These are phyloP conservation scores for Leucosticte australis DNA, from an alignment of 2,113 vertebrate species.

Conservation along the genomic window DNA sequence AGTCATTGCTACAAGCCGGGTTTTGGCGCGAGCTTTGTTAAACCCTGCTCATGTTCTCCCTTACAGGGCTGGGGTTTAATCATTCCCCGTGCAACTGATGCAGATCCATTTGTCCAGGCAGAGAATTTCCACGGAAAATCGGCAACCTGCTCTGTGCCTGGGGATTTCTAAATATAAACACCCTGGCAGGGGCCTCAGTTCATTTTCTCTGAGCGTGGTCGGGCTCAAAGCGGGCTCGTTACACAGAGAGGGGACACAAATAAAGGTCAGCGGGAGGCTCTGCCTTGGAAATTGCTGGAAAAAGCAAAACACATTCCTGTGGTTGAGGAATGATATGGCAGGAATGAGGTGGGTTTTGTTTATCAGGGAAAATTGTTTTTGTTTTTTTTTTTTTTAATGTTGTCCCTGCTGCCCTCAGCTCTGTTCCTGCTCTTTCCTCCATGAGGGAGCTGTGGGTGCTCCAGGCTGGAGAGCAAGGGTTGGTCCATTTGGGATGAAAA, in stretches of 20 bases:
- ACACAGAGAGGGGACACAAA: not conserved
- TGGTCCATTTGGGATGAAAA: not conserved
- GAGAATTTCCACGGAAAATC: not conserved
- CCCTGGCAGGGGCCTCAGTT: not conserved
- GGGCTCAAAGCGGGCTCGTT: not conserved
- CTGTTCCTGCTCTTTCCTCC: fast-evolving
- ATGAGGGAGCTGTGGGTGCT: not conserved
- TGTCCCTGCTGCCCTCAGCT: not conserved
- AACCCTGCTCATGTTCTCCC: not conserved
- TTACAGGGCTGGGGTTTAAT: not conserved
- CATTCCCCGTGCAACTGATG: not conserved
- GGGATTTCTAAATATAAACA: not conserved
- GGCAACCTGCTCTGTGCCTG: not conserved
- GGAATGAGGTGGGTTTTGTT: not conserved
- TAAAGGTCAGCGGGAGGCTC: not conserved
- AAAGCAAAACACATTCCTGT: fast-evolving
- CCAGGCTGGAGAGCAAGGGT: fast-evolving
- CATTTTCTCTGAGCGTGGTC: not conserved
- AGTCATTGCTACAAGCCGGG: not conserved
- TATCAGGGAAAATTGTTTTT: not conserved
- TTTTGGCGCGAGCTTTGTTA: not conserved
- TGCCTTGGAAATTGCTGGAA: not conserved
- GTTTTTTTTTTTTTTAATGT: fast-evolving
- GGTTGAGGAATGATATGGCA: not conserved
- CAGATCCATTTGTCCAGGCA: not conserved